Base-by-base conservation (phyloP, 2,888 invertebrate genomes). In the Portevinia maculata region DNA sequence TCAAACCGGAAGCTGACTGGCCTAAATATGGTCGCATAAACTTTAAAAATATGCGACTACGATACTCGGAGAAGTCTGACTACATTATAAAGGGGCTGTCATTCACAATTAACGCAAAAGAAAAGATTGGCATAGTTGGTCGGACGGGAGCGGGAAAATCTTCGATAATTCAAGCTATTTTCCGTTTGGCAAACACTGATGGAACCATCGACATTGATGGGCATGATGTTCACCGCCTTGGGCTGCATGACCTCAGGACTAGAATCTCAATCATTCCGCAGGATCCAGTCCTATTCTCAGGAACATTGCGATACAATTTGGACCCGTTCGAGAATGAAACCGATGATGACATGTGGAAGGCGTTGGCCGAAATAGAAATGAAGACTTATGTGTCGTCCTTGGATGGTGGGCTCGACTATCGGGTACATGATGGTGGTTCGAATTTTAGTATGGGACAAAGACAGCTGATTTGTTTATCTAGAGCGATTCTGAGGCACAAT, bases 71-170 rank as follows among this genome's bases (percentile, higher is more conserved):
- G 0, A 92, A 93, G 0, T 95, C 94, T 59, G 92, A 94, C 0
- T 93, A 94, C 1, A 96, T 97, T 4, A 91, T 98, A 21, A 96
- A 94, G 85, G 92, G 94, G 87, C 90, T 97, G 28, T 94, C 92
- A 85, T 94, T 96, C 78, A 89, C 89, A 28, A 92, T 94, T 37
- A 89, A 92, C 57, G 78, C 89, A 1, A 85, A 86, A 11, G 90
- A 91, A 57, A 89, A 96, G 94, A 92, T 96, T 48, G 97, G 97
- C 53, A 95, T 97, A 79, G 96, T 96, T 1, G 97, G 97, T 0
- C 93, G 97, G 60, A 97, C 97, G 0, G 97, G 97, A 1, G 97
- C 97, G 8, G 97, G 97, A 15, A 97, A 97, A 89, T 96, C 96
- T 0, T 96, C 96, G 0, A 91, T 96, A 17, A 95, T 96, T 85